These are phyloP conservation scores for Enteromius trimaculatus DNA, from an alignment of 2,797 vertebrate species.

Conservation along the genomic window DNA sequence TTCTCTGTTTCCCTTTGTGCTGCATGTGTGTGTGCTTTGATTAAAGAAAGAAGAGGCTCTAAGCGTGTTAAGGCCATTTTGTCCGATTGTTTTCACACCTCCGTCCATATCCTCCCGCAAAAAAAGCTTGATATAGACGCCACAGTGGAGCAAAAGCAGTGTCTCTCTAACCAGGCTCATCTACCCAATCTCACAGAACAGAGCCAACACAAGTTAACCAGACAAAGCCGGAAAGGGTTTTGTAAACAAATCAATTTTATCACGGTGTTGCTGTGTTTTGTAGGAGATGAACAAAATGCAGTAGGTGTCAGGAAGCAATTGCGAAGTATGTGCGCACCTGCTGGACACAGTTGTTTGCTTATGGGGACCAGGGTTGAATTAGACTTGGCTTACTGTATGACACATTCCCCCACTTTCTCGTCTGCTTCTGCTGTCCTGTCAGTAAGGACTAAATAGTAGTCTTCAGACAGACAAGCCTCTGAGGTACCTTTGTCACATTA, in stretches of 20 bases:
- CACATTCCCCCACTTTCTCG: neutral
- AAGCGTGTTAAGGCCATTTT: constrained; percentile 83
- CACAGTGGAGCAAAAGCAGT: constrained; percentile 71
- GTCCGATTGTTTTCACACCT: constrained; percentile 81
- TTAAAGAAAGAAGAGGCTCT: constrained; percentile 85
- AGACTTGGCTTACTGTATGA: neutral
- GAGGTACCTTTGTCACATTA: neutral
- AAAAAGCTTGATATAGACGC: constrained; percentile 74
- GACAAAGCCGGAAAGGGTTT: constrained; percentile 8
- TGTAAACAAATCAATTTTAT: constrained; percentile 35
- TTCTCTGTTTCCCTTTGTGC: constrained; percentile 78
- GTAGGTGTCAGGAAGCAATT: neutral
- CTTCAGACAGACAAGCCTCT: neutral
- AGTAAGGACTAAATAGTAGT: neutral
- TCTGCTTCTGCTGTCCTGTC: neutral
- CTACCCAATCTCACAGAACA: constrained; percentile 37
- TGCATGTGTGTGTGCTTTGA: constrained; percentile 83
- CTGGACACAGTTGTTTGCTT: neutral
- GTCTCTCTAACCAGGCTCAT: constrained; percentile 68
- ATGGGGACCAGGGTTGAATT: neutral
- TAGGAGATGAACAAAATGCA: constrained; percentile 5
- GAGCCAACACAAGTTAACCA: constrained; percentile 32
- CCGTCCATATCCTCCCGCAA: constrained; percentile 80
- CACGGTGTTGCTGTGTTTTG: constrained; percentile 15
- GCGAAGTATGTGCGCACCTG: neutral